A percentile compares a stretch with the other conserved stretches of the same genome.
Evolutionary conservation across 2,888 invertebrate genomes (phyloP).

Genomic region (Chalcis sispes): DNA sequence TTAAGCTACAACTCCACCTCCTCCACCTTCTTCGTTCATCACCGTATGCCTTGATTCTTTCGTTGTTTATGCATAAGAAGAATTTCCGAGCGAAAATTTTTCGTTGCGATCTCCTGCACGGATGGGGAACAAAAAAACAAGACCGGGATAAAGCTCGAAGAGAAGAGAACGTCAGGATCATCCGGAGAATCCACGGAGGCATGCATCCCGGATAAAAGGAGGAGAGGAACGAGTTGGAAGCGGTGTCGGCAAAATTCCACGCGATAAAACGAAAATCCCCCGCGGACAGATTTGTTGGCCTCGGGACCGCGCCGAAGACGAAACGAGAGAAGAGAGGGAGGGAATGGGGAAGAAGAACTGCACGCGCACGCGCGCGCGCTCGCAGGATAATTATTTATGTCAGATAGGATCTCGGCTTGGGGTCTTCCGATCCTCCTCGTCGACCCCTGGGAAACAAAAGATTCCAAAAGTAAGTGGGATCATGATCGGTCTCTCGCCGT

Average conservation of each 20-base stretch:
- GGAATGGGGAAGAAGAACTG: slow-evolving; percentile 32
- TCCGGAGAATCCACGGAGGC: too few species aligned
- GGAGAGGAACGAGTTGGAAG: too few species aligned
- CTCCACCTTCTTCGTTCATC: too few species aligned
- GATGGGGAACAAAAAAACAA: too few species aligned
- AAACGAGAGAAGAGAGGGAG: slow-evolving; percentile 22
- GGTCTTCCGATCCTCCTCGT: slow-evolving; percentile 56
- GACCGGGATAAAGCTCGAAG: too few species aligned
- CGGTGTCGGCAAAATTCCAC: slow-evolving; percentile 57
- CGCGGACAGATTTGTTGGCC: slow-evolving; percentile 47
- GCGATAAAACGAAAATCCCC: slow-evolving; percentile 65
- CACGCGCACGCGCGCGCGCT: slow-evolving; percentile 68
- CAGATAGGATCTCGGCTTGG: slow-evolving; percentile 72
- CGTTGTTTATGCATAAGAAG: too few species aligned
- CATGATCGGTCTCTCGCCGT: too few species aligned
- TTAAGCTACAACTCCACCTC: too few species aligned
- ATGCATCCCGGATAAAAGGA: too few species aligned
- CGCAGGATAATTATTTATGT: slow-evolving; percentile 75
- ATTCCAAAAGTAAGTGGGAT: slow-evolving; percentile 62
- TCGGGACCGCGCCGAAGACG: slow-evolving; percentile 4
- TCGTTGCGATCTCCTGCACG: neutral
- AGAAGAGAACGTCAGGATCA: too few species aligned
- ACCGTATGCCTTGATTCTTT: too few species aligned
- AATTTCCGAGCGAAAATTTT: too few species aligned
- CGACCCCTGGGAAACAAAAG: slow-evolving; percentile 71